Conservation (phyloP, 2,888 invertebrate genomes). For the Mythimna albipuncta region DNA sequence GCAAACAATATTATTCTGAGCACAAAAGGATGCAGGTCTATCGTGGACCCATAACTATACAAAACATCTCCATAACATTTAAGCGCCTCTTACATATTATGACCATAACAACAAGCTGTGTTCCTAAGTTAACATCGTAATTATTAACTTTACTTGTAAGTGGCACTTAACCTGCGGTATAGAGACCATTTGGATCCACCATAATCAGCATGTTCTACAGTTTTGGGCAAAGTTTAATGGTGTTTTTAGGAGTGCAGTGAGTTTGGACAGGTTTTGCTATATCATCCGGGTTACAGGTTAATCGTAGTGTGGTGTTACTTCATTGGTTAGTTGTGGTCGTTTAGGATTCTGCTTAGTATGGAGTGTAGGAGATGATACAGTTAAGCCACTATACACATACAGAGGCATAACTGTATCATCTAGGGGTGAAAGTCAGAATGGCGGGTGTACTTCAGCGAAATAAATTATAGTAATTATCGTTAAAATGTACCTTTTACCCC, state of each 20-base stretch:
- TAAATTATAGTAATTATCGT: no score
- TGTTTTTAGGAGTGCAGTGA: background rate
- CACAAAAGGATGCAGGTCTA: no score
- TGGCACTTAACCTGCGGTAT: conserved; percentile 19
- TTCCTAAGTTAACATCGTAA: conserved; percentile 31
- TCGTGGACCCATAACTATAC: background rate
- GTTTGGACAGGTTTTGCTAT: background rate
- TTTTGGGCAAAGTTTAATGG: background rate
- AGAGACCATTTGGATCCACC: conserved; percentile 4
- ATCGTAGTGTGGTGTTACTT: background rate
- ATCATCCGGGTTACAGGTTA: background rate
- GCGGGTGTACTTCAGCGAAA: no score
- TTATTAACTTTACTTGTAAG: conserved; percentile 23
- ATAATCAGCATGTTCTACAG: conserved; percentile 9
- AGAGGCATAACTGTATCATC: no score
- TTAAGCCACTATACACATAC: no score
- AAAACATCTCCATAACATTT: conserved; percentile 12
- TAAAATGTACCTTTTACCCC: no score
- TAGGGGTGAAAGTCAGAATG: no score
- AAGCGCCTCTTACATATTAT: conserved; percentile 19
- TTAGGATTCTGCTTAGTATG: background rate
- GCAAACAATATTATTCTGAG: no score
- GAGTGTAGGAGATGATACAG: background rate
- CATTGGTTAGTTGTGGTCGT: background rate
- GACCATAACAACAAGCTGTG: conserved; percentile 22